phyloP scores from a whole-genome alignment of 1,140 invertebrate species.

The Nautilus pompilius region DNA sequence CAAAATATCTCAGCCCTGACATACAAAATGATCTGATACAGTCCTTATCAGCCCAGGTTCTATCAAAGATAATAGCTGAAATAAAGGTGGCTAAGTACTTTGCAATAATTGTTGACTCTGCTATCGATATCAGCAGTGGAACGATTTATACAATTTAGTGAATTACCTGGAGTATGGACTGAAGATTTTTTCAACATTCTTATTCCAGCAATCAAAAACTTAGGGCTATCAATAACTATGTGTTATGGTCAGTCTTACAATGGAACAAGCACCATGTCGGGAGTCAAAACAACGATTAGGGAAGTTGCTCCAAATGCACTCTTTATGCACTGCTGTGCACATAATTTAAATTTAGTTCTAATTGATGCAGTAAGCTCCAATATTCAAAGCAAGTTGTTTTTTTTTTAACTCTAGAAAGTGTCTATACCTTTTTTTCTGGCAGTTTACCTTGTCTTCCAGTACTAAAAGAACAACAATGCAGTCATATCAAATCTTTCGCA shows the following conservation, averaged over 20 bases:
- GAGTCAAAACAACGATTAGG: not conserved
- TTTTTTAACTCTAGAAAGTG: not conserved
- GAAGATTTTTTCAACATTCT: not conserved
- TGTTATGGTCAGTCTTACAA: not conserved
- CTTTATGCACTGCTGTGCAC: too few species aligned
- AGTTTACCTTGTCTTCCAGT: not conserved
- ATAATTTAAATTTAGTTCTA: not conserved
- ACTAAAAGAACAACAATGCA: too few species aligned
- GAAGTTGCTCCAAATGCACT: not conserved
- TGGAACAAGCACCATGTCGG: not conserved
- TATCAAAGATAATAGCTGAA: too few species aligned
- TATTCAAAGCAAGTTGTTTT: not conserved
- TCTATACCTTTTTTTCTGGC: not conserved
- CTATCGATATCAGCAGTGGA: not conserved
- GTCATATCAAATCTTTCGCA: not conserved
- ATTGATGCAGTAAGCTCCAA: not conserved
- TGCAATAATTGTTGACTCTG: not conserved
- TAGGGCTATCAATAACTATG: not conserved
- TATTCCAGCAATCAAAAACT: not conserved
- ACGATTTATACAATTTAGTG: not conserved
- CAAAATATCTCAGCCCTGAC: not conserved
- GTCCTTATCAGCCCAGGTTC: not conserved
- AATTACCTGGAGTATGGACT: not conserved
- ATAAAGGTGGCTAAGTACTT: too few species aligned
- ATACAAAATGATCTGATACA: not conserved